These are phyloP conservation scores for Glossosoma conforme DNA, from an alignment of 1,140 invertebrate species.

Conservation along the genomic window DNA sequence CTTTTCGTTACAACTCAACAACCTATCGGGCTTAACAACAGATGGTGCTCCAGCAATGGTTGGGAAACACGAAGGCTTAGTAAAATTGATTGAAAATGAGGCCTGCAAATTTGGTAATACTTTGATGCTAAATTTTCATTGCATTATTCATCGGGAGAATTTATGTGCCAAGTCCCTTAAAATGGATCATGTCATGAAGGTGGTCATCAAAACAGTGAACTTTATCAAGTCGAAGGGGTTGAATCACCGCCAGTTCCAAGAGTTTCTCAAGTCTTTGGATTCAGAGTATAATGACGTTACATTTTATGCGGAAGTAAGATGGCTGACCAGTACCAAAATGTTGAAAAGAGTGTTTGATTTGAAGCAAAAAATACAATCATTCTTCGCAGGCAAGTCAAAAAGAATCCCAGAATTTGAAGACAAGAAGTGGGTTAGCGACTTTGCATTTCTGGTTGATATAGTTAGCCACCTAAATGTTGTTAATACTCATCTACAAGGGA, in stretches of 20 bases:
- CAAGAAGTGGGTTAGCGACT: too few species aligned
- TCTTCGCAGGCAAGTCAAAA: conserved; percentile 23
- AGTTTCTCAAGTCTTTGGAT: conserved; percentile 35
- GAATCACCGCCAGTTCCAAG: conserved; percentile 35
- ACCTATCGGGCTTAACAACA: conserved; percentile 31
- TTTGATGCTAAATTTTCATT: conserved; percentile 32
- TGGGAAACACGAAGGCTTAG: conserved; percentile 31
- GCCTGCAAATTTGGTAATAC: conserved; percentile 17
- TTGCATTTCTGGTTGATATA: too few species aligned
- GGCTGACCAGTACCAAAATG: conserved; percentile 34
- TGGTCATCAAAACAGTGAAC: conserved; percentile 34
- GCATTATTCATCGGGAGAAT: conserved; percentile 36
- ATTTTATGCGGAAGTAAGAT: conserved; percentile 34
- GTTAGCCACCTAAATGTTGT: too few species aligned
- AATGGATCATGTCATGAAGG: conserved; percentile 35
- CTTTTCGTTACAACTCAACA: conserved; percentile 16
- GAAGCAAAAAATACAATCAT: conserved; percentile 28
- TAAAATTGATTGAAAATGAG: conserved; percentile 31
- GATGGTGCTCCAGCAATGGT: conserved; percentile 37
- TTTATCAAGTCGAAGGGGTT: conserved; percentile 35
- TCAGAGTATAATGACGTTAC: conserved; percentile 34
- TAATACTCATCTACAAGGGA: too few species aligned
- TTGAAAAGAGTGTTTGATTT: conserved; percentile 31
- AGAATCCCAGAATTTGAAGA: conserved; percentile 28
- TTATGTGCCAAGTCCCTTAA: conserved; percentile 32